Evolutionary conservation across 1,140 invertebrate species (phyloP), one percentile per base, ranked within the genome.

Genomic region (Drosophila watanabei): DNA sequence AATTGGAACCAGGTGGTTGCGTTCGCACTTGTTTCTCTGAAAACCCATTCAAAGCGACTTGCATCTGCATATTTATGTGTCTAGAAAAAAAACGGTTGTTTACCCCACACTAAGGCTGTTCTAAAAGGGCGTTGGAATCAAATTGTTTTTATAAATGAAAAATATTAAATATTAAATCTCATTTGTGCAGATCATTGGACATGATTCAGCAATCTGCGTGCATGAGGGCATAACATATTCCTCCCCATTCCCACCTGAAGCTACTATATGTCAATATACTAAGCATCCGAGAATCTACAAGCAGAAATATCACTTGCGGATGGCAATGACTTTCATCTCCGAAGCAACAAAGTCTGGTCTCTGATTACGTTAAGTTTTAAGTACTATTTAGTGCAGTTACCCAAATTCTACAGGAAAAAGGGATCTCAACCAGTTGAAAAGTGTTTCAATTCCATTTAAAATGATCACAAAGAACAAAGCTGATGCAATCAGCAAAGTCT

Each of bases 401-500:
- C 11, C 16, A 18, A 20, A 5, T 14, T 32, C 14, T 54, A 20
- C 18, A n/a, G 2, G 7, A 37, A 14, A 20, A 16, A 14, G 37
- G 18, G 32, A 10, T n/a, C 13, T 16, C 4, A 6, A 35, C 6
- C 4, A 14, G 2, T 20, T 54, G 5, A 0, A 54, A 32, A 5
- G 20, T 5, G 0, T 30, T 65, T 39, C 14, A 45, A 18, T 56
- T 63, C 13, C 33, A 7, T 59, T 28, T 30, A 3, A 41, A 58
- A 24, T 51, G 35, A 28, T 41, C 16, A 16, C 20, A 13, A 30
- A n/a, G 16, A 61, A 58, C 20, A 46, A 51, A 66, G 63, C 80
- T 83, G 81, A 84, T 54, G 81, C 58, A 84, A 84, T 63, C 58
- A 24, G 2, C 10, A 37, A 20, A 45, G n/a, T 63, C 28, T 68